Evolutionary conservation across 2,888 invertebrate genomes (phyloP).

Genomic region (Melanchra persicariae): DNA sequence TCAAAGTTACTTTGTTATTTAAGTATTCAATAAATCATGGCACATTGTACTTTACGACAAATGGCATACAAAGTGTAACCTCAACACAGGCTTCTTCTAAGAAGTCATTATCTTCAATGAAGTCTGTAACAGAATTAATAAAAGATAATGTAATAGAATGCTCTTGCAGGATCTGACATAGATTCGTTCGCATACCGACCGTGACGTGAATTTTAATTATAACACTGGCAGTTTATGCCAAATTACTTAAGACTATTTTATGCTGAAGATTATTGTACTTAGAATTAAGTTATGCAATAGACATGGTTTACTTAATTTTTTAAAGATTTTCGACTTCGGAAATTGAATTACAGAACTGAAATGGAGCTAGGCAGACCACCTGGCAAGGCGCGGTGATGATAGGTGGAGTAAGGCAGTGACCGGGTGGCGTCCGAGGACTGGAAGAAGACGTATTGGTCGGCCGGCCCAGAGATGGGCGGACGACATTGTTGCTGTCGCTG

Average conservation of each 20-base stretch:
- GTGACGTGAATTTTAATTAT: slow-evolving; percentile 54
- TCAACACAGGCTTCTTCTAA: slow-evolving; percentile 14
- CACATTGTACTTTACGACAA: slow-evolving; percentile 12
- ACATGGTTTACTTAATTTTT: too few species aligned
- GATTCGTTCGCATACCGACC: slow-evolving; percentile 43
- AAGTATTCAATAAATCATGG: neutral
- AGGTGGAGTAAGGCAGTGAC: too few species aligned
- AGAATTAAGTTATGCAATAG: neutral
- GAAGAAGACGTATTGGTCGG: too few species aligned
- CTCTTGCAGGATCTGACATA: slow-evolving; percentile 47
- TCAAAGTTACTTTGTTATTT: neutral
- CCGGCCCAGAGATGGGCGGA: too few species aligned
- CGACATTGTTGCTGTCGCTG: too few species aligned
- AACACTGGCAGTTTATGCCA: slow-evolving; percentile 9
- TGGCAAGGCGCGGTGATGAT: too few species aligned
- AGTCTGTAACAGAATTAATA: slow-evolving; percentile 20
- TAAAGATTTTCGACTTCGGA: too few species aligned
- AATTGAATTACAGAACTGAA: too few species aligned
- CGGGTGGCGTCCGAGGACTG: too few species aligned
- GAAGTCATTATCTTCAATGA: slow-evolving; percentile 14
- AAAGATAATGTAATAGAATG: slow-evolving; percentile 42
- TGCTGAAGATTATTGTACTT: slow-evolving; percentile 6
- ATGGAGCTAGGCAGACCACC: too few species aligned
- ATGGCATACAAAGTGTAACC: slow-evolving; percentile 3
- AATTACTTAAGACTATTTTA: slow-evolving; percentile 31